A percentile compares a stretch with the other conserved stretches of the same genome.
These are phyloP conservation scores for Ahaetulla prasina DNA, from an alignment of 2,113 vertebrate genomes.

Conservation along the genomic window DNA sequence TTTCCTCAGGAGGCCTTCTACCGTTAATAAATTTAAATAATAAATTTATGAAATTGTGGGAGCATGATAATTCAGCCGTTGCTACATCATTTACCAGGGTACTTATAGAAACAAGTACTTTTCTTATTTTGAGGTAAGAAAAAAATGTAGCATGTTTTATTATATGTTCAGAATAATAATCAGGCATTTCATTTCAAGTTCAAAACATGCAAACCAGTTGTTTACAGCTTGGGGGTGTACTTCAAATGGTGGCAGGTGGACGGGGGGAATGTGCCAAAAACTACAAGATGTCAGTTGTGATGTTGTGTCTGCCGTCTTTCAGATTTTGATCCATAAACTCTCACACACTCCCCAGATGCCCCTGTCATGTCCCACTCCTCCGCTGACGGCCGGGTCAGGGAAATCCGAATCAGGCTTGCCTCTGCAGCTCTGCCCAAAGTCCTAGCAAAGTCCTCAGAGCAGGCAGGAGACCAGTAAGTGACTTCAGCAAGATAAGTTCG, in stretches of 20 bases:
- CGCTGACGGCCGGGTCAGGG: too few relatives aligned
- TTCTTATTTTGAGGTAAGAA: neutral
- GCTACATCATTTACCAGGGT: neutral
- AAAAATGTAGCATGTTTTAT: neutral
- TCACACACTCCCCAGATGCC: neutral
- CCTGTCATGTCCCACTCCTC: too few relatives aligned
- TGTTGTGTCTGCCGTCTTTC: neutral
- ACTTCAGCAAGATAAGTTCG: too few relatives aligned
- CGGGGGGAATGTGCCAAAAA: neutral
- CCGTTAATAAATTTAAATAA: neutral
- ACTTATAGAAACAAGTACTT: neutral
- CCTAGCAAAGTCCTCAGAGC: too few relatives aligned
- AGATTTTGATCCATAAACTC: too few relatives aligned
- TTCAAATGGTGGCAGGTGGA: neutral
- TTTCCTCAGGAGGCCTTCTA: neutral
- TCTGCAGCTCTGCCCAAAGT: too few relatives aligned
- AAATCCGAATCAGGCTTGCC: too few relatives aligned
- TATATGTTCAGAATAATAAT: neutral
- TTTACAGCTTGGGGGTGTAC: neutral
- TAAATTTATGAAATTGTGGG: neutral
- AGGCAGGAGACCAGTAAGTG: too few relatives aligned
- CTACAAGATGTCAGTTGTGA: neutral
- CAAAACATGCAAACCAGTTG: neutral
- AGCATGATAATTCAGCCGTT: neutral
- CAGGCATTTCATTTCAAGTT: neutral